A percentile compares a stretch with the other conserved stretches of the same genome.
phyloP scores from a whole-genome alignment of 1,140 invertebrate genomes.

The Microplitis mediator region DNA sequence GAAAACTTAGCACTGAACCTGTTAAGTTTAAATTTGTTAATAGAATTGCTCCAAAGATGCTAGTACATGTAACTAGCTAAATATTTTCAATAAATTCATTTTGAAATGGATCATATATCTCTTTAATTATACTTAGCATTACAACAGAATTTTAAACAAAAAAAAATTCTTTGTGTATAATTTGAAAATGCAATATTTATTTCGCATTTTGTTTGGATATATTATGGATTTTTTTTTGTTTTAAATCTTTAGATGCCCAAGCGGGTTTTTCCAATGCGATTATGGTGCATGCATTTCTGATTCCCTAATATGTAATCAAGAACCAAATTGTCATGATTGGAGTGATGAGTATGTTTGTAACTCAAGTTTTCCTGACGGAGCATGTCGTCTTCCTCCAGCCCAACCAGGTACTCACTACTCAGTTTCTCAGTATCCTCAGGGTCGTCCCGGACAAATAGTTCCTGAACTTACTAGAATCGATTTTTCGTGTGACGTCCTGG shows the following conservation, averaged over 20 bases:
- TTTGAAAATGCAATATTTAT: too few relatives aligned
- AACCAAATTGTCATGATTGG: constrained; percentile 60
- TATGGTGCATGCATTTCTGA: constrained; percentile 66
- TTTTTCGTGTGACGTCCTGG: constrained; percentile 37
- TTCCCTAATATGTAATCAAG: constrained; percentile 46
- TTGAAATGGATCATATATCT: too few relatives aligned
- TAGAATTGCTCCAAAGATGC: too few relatives aligned
- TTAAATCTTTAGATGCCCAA: constrained; percentile 43
- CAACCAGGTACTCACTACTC: constrained; percentile 38
- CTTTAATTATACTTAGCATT: too few relatives aligned
- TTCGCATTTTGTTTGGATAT: too few relatives aligned
- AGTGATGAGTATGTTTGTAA: constrained; percentile 63
- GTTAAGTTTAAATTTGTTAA: too few relatives aligned
- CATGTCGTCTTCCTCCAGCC: constrained; percentile 42
- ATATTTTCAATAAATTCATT: too few relatives aligned
- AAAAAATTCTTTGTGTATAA: too few relatives aligned
- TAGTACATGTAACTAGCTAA: too few relatives aligned
- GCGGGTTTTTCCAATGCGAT: constrained; percentile 57
- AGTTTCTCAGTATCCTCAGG: constrained; percentile 34
- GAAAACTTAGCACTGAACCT: too few relatives aligned
- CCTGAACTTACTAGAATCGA: constrained; percentile 43
- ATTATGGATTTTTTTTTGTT: not conserved
- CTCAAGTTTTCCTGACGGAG: constrained; percentile 36
- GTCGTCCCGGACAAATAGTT: constrained; percentile 43
- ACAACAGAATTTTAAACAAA: too few relatives aligned